These are phyloP conservation scores for Megaceryle torquata DNA, from an alignment of 2,113 vertebrate genomes.

Conservation along the genomic window DNA sequence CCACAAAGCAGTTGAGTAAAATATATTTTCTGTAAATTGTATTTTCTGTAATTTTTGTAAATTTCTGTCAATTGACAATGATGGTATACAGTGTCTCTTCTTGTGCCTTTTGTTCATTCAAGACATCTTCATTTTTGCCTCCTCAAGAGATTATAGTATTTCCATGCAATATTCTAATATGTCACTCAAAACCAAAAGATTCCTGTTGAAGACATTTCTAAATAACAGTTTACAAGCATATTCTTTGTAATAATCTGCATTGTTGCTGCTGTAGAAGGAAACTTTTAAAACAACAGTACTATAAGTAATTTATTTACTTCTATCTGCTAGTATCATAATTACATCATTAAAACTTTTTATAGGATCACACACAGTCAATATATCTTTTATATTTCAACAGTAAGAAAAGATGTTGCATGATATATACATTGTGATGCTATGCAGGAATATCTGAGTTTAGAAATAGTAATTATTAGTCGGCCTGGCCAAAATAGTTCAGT, in stretches of 20 bases:
- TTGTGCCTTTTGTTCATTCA: background rate
- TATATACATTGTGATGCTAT: background rate
- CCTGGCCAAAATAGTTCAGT: too few species aligned
- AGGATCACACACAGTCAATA: background rate
- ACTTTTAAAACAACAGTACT: conserved; percentile 36
- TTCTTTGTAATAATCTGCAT: conserved; percentile 26
- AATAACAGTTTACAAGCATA: conserved; percentile 44
- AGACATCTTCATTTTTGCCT: background rate
- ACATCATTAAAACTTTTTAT: conserved; percentile 36
- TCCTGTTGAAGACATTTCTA: conserved; percentile 45
- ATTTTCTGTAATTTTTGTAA: too few species aligned
- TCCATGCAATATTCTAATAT: background rate
- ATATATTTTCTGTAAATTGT: background rate
- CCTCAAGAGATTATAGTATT: background rate
- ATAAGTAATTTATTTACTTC: conserved; percentile 25
- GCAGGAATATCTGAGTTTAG: background rate
- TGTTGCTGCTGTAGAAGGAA: conserved; percentile 27
- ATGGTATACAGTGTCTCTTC: background rate
- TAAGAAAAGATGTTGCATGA: background rate
- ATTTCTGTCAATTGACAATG: background rate
- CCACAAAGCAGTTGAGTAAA: background rate
- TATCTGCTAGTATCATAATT: conserved; percentile 22
- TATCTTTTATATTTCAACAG: conserved; percentile 39
- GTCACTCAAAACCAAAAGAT: conserved; percentile 25
- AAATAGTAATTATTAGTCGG: too few species aligned